These are phyloP conservation scores for Azorinus chamasolen DNA, from an alignment of 2,888 invertebrate genomes.

Conservation along the genomic window DNA sequence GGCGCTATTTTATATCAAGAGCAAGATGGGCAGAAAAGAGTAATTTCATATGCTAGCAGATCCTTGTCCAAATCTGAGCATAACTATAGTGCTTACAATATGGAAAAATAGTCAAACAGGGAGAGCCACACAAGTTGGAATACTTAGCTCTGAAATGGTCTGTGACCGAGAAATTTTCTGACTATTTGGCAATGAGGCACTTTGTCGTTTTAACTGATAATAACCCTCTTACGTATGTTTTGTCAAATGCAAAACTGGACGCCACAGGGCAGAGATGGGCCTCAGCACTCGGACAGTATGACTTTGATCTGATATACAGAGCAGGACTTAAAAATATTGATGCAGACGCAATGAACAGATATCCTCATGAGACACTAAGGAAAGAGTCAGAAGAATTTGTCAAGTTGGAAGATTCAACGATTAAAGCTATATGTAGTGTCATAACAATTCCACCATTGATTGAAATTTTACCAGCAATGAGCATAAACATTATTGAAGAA, in stretches of 20 bases:
- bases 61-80: conserved; percentile 22
- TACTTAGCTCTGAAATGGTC: conserved; percentile 36
- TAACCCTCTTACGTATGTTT: conserved; percentile 45
- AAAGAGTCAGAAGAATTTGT: background rate
- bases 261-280: too few relatives aligned
- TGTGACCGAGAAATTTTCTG: conserved; percentile 52
- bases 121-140: conserved; percentile 40
- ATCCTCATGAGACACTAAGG: background rate
- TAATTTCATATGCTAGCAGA: conserved; percentile 35
- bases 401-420: background rate
- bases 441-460: background rate
- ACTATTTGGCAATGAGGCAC: conserved; percentile 28
- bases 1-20: conserved; percentile 43
- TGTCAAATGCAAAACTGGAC: too few relatives aligned
- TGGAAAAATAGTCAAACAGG: too few relatives aligned
- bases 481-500: conserved; percentile 2
- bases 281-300: background rate
- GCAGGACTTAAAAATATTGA: conserved; percentile 6
- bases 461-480: conserved; percentile 1
- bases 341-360: conserved; percentile 8
- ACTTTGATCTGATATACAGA: conserved; percentile 7
- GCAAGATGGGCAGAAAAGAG: conserved; percentile 20
- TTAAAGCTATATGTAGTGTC: conserved; percentile 5
- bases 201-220: too few relatives aligned
- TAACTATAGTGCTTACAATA: too few relatives aligned